These are phyloP conservation scores for Leucozona laternaria DNA, from an alignment of 2,888 invertebrate species.

Conservation along the genomic window DNA sequence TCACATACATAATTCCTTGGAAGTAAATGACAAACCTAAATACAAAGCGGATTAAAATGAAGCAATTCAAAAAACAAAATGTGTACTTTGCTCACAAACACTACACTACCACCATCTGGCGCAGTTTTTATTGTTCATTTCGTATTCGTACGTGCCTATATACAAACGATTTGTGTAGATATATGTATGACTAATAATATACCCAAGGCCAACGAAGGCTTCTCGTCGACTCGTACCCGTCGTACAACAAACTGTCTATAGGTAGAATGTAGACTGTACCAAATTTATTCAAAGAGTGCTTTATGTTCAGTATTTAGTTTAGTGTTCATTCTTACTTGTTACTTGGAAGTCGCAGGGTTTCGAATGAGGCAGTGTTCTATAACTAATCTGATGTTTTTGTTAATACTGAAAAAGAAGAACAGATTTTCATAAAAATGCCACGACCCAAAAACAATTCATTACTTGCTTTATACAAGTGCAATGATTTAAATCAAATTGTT, in stretches of 20 bases:
- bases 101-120: background rate
- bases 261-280: background rate
- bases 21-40: background rate
- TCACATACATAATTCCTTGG: background rate
- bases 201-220: background rate
- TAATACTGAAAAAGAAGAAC: background rate
- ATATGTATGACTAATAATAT: background rate
- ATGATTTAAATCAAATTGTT: background rate
- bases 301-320: background rate
- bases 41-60: background rate
- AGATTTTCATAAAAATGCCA: background rate
- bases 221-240: background rate
- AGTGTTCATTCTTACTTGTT: background rate
- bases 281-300: background rate
- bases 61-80: background rate
- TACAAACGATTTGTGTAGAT: background rate
- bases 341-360: background rate
- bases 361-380: background rate
- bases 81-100: background rate
- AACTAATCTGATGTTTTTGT: too few relatives aligned
- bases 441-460: slow-evolving; percentile 3
- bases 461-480: background rate
- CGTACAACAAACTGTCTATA: background rate
- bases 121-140: background rate
- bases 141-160: background rate